Evolutionary conservation across 2,113 vertebrate species (phyloP).

Genomic region (Sarotherodon lohbergeri): DNA sequence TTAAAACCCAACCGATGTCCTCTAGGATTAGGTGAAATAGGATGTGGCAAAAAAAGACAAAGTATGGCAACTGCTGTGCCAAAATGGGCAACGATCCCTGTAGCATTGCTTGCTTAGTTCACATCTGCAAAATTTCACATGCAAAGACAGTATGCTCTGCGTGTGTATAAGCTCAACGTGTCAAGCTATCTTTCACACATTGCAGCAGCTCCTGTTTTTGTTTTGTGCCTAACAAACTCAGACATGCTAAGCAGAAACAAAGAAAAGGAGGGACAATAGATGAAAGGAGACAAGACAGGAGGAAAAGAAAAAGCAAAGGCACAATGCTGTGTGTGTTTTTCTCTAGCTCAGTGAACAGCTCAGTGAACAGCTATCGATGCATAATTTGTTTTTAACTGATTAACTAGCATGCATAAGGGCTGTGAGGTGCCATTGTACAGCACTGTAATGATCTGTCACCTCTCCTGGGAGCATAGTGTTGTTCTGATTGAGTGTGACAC

Average conservation of each 20-base stretch:
- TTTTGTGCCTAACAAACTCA: neutral
- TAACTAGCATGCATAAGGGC: constrained; percentile 23
- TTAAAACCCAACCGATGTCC: constrained; percentile 2
- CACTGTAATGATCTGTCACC: constrained; percentile 56
- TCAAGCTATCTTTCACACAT: neutral
- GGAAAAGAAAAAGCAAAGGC: neutral
- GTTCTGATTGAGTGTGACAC: constrained; percentile 57
- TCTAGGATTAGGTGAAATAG: constrained; percentile 22
- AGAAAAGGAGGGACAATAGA: neutral
- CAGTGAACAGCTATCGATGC: neutral
- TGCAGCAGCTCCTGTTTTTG: neutral
- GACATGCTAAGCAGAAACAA: constrained; percentile 11
- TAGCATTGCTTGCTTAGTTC: neutral
- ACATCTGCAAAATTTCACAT: neutral
- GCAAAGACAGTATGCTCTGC: neutral
- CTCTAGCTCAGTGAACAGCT: neutral
- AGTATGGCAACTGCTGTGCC: neutral
- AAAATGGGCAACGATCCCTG: constrained; percentile 18
- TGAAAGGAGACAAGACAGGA: neutral
- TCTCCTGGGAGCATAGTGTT: constrained; percentile 19
- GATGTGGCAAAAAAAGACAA: neutral
- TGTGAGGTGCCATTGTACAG: constrained; percentile 34
- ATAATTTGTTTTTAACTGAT: constrained; percentile 52
- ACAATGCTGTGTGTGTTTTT: neutral
- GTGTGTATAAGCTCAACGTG: neutral